phyloP scores from a whole-genome alignment of 2,888 invertebrate species.

The Tiliacea citrago region DNA sequence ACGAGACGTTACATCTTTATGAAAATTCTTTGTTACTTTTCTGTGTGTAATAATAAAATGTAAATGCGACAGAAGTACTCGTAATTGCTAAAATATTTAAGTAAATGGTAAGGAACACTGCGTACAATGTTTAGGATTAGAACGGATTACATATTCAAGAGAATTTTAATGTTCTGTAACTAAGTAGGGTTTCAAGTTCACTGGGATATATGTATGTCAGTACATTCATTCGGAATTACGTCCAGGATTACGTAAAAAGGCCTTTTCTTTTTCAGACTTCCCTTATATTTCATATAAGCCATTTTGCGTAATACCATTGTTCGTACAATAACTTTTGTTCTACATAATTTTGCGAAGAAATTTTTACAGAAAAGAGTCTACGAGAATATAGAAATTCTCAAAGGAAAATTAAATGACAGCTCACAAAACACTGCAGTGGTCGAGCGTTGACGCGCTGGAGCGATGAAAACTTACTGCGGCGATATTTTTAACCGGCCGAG shows the following conservation, averaged over 20 bases:
- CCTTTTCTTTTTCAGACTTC: constrained; percentile 26
- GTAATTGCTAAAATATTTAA: constrained; percentile 46
- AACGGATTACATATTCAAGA: constrained; percentile 55
- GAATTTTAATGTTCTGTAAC: constrained; percentile 60
- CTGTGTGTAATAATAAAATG: constrained; percentile 36
- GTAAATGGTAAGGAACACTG: constrained; percentile 46
- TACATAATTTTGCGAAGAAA: background rate
- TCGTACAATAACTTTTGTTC: constrained; percentile 11
- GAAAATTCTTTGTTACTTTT: constrained; percentile 52
- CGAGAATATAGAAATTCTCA: constrained; percentile 8
- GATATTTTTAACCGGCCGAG: constrained; percentile 59
- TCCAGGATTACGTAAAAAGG: constrained; percentile 55
- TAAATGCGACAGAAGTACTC: constrained; percentile 48
- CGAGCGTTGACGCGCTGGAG: constrained; percentile 56
- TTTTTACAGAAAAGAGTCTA: background rate
- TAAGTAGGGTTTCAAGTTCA: constrained; percentile 54
- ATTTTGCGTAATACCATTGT: constrained; percentile 29
- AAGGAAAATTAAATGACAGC: constrained; percentile 21
- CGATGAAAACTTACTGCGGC: constrained; percentile 55
- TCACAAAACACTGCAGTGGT: constrained; percentile 57
- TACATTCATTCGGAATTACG: constrained; percentile 30
- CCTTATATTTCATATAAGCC: constrained; percentile 8
- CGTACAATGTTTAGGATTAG: constrained; percentile 55
- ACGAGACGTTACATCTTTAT: constrained; percentile 34
- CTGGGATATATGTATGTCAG: constrained; percentile 14